A percentile compares a stretch with the other conserved stretches of the same genome.
Evolutionary conservation across 2,113 vertebrate species (phyloP).

Genomic region (Ictidomys tridecemlineatus): DNA sequence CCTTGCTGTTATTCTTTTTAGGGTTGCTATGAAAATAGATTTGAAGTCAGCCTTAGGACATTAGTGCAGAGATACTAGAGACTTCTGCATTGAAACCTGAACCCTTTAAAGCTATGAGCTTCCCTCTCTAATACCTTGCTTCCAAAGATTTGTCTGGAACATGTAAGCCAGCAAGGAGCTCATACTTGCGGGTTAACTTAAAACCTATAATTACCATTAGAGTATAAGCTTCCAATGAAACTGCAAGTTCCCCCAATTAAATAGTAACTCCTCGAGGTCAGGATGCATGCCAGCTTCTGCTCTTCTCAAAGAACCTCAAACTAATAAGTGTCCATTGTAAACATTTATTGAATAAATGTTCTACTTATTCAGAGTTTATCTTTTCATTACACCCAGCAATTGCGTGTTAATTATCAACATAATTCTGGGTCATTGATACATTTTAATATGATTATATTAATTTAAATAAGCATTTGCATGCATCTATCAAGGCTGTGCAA

Average conservation of each 20-base stretch:
- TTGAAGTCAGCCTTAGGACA: neutral
- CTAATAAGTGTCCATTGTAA: neutral
- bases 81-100: neutral
- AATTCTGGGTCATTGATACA: neutral
- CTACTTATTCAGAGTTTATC: conserved; percentile 15
- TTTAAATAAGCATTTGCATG: conserved; percentile 39
- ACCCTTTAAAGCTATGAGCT: neutral
- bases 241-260: conserved; percentile 64
- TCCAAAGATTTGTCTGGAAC: neutral
- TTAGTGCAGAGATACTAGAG: neutral
- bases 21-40: neutral
- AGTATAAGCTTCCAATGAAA: conserved; percentile 49
- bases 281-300: neutral
- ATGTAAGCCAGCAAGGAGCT: neutral
- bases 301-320: neutral
- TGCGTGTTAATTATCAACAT: conserved; percentile 10
- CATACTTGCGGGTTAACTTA: conserved; percentile 7
- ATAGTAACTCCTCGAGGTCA: neutral
- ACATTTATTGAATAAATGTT: neutral
- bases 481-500: neutral
- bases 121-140: neutral
- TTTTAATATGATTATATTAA: conserved; percentile 40
- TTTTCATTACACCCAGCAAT: conserved; percentile 24
- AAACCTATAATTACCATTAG: conserved; percentile 58
- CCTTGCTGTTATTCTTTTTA: neutral